Evolutionary conservation across 2,888 invertebrate species (phyloP), one percentile per base, ranked within the genome.

Genomic region (Spodoptera littoralis): DNA sequence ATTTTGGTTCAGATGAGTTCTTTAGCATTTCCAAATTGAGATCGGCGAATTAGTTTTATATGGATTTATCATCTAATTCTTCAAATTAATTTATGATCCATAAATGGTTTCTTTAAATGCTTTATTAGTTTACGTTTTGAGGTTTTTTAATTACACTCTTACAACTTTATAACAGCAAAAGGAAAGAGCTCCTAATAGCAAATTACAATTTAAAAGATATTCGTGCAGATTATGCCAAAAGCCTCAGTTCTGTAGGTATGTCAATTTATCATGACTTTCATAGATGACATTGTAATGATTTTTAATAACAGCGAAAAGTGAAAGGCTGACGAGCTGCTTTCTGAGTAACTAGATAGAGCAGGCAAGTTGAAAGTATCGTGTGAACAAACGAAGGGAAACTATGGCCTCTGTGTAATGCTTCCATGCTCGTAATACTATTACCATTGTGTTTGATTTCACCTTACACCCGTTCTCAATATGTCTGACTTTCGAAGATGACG

Each of bases 221-320:
- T 45, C 27, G 22, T 61, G 13, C 11, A 54, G 27, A 45, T 56
- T 60, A 59, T 50, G 52, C 30, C 60, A 62, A 47, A 64, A 52
- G 47, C 41, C 45, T 53, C 30, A 49, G 68, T 65, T 70, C 59
- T 41, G 64, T 53, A 66, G 60, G 75, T 67, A 70, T 77, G 72
- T 81, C 81, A 79, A 83, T 81, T 79, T 67, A 79, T 80, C 69
- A 79, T 77, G 72, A 87, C 89, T 89, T 89, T 89, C 88, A 86
- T 87, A 83, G 84, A 88, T 86, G 86, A 85, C 82, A 83, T 83
- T 82, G 84, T 88, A 88, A 90, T 89, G 87, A 88, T 88, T 90
- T 90, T 91, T 90, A 88, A 89, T 90, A 90, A 77, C 87, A 88
- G 87, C 86, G 80, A 92, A 92, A 92, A 94, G 94, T 93, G 93